Conservation (phyloP, 2,113 vertebrate genomes). For the Theristicus caerulescens region DNA sequence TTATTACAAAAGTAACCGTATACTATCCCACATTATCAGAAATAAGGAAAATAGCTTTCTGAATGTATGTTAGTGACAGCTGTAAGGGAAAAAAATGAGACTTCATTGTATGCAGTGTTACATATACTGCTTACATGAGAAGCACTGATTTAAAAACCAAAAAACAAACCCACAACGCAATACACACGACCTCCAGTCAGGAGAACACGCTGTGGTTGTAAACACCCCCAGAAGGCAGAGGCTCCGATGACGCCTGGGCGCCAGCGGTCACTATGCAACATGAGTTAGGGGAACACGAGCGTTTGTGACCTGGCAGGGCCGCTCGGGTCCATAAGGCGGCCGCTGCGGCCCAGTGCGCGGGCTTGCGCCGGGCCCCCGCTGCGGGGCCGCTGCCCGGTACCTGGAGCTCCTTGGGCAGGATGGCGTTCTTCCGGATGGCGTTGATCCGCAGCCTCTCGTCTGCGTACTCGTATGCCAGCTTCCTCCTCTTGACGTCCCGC, state of each 20-base stretch:
- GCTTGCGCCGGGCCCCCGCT: rapidly evolving
- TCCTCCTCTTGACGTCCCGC: constrained; percentile 91
- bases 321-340: rapidly evolving
- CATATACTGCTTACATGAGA: neutral
- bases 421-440: constrained; percentile 88
- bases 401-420: constrained; percentile 92
- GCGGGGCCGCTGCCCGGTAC: constrained; percentile 45
- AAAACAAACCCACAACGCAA: neutral
- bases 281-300: neutral
- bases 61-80: neutral
- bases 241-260: rapidly evolving
- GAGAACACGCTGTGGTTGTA: rapidly evolving
- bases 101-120: neutral
- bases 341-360: rapidly evolving
- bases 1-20: neutral
- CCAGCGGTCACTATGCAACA: rapidly evolving
- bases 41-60: neutral
- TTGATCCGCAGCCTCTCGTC: constrained; percentile 92
- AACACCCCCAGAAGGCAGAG: neutral
- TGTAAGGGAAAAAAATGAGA: rapidly evolving
- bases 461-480: constrained; percentile 86
- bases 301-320: rapidly evolving
- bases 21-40: neutral
- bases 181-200: no score
- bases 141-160: neutral